Base-by-base conservation (phyloP, 2,113 vertebrate species). In the Spheniscus mendiculus region DNA sequence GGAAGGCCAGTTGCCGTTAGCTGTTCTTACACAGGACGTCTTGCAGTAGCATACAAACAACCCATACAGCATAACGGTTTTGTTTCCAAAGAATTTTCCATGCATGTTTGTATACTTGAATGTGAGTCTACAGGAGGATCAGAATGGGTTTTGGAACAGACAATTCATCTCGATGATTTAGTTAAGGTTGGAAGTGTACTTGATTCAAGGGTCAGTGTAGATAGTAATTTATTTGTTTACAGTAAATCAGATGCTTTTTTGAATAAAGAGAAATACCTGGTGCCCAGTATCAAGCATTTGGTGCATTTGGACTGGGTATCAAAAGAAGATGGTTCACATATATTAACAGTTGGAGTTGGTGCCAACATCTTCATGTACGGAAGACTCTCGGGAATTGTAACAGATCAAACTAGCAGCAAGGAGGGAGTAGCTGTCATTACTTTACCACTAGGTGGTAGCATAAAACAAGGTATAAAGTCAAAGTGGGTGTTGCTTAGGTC, bases 271-370 rank as follows among this genome's bases (percentile, higher is more conserved):
- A 97, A 96, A 66, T 98, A 97, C 49, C 91, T 98, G 66, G 99
- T 99, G 85, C 99, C 99, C 20, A 99, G 99, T 93, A 99, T 99
- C 95, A 99, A 99, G 95, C 99, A 99, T 98, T 99, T 99, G 63
- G 99, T 99, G 49, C 99, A 99, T 96, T 98, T 99, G 97, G 99
- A 99, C 97, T 99, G 99, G 99, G 98, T 99, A 67, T 99, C 99
- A 27, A 99, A 99, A 97, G 99, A 99, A 98, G 99, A 99, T 55
- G 99, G 99, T 27, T 99, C 99, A 17, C 99, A 99, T 96, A 99
- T 99, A 95, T 98, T 99, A 85, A 99, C 99, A 3, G 99, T 99
- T 53, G 99, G 99, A 18, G 99, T 99, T 23, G 99, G 99, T 80
- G 99, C 99, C 92, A 99, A 99, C 97, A 99, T 99, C 92, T 99